Percentiles rank a stretch among this genome's conserved stretches.
These are phyloP conservation scores for Platycnemis pennipes DNA, from an alignment of 2,888 invertebrate species.

Conservation along the genomic window DNA sequence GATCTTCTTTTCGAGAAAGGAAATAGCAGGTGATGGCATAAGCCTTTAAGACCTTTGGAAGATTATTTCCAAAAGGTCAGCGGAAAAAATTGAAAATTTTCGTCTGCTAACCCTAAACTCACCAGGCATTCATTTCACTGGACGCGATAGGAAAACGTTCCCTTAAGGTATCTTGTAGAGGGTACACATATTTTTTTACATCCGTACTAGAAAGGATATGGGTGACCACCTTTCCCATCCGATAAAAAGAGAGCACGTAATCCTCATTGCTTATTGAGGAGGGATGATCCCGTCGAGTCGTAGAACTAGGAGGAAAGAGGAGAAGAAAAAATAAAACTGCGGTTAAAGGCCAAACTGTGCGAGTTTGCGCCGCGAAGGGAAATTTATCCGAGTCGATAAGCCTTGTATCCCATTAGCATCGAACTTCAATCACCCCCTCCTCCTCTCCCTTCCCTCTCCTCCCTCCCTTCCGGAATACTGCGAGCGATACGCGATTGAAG, in stretches of 20 bases:
- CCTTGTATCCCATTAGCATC: slow-evolving; percentile 5
- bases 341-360: background rate
- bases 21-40: background rate
- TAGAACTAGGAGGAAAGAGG: background rate
- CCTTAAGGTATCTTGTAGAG: background rate
- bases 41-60: too few relatives aligned
- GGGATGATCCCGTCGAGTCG: background rate
- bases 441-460: background rate
- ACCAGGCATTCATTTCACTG: background rate
- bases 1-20: background rate
- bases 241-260: background rate
- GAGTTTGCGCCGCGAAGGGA: background rate
- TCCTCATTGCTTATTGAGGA: background rate
- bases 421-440: background rate
- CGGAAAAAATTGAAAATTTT: background rate
- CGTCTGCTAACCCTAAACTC: background rate
- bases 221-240: background rate
- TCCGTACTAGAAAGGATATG: background rate
- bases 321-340: background rate
- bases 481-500: background rate
- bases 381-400: slow-evolving; percentile 11
- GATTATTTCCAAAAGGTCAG: too few relatives aligned
- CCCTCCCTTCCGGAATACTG: background rate
- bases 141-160: background rate
- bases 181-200: background rate